Percentiles rank a stretch among this genome's conserved stretches.
Evolutionary conservation across 2,888 invertebrate genomes (phyloP).

Genomic region (Rhagonycha lutea): DNA sequence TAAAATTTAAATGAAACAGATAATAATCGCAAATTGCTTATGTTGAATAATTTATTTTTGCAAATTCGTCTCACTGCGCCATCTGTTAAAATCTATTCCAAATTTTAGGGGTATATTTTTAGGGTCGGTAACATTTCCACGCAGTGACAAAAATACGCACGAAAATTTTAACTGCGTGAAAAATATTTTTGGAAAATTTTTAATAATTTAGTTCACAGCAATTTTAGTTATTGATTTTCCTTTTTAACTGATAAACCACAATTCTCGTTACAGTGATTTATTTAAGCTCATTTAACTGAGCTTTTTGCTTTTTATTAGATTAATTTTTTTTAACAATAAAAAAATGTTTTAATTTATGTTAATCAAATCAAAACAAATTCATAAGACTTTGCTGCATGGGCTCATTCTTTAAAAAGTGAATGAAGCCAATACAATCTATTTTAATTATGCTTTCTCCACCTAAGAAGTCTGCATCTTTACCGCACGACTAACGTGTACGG

Average conservation of each 20-base stretch:
- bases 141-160: neutral
- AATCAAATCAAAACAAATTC: neutral
- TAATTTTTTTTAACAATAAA: neutral
- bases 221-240: neutral
- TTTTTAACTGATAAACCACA: neutral
- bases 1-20: neutral
- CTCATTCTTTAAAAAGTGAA: too few relatives aligned
- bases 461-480: neutral
- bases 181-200: neutral
- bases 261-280: neutral
- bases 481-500: neutral
- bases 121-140: conserved; percentile 23
- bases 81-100: conserved; percentile 22
- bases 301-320: neutral
- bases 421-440: too few relatives aligned
- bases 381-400: too few relatives aligned
- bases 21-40: neutral
- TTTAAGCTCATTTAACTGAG: neutral
- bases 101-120: conserved; percentile 19
- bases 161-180: conserved; percentile 3
- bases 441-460: neutral
- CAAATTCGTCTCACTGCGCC: conserved; percentile 12
- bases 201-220: neutral
- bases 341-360: neutral
- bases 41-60: neutral